These are phyloP conservation scores for Labeo rohita DNA, from an alignment of 2,113 vertebrate species.

Conservation along the genomic window DNA sequence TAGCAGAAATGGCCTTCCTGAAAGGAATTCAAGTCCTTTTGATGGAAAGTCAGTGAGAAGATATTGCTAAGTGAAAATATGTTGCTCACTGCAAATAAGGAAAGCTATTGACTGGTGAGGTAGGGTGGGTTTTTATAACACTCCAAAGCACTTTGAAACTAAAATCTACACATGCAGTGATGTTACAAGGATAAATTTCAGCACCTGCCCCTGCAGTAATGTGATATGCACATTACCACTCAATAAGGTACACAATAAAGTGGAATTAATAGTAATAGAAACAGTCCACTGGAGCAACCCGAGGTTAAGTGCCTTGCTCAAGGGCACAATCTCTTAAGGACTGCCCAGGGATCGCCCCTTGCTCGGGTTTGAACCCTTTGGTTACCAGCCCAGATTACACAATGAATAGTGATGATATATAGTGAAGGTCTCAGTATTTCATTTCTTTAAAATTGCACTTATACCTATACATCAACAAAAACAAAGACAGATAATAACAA, in stretches of 20 bases:
- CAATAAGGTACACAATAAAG: constrained; percentile 15
- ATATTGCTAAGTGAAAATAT: background rate
- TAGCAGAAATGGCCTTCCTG: constrained; percentile 11
- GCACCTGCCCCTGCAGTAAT: constrained; percentile 1
- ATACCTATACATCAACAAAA: background rate
- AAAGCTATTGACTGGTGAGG: background rate
- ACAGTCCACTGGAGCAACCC: background rate
- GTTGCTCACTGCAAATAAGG: background rate
- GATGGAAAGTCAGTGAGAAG: constrained; percentile 5
- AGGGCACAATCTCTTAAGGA: background rate
- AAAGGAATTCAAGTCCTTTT: background rate
- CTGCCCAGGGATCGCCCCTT: background rate
- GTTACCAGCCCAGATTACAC: background rate
- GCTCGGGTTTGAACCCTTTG: background rate
- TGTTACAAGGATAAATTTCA: background rate
- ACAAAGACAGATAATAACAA: background rate
- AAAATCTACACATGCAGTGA: constrained; percentile 42
- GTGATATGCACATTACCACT: background rate
- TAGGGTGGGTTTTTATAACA: constrained; percentile 22
- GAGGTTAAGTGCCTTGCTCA: background rate
- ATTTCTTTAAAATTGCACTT: background rate
- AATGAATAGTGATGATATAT: background rate
- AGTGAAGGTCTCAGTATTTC: background rate
- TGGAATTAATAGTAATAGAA: constrained; percentile 6
- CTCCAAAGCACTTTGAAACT: constrained; percentile 46